These are phyloP conservation scores for Halisarca cf. caerulea DNA, from an alignment of 37 sponge, comb jelly and placozoan species.

Conservation along the genomic window DNA sequence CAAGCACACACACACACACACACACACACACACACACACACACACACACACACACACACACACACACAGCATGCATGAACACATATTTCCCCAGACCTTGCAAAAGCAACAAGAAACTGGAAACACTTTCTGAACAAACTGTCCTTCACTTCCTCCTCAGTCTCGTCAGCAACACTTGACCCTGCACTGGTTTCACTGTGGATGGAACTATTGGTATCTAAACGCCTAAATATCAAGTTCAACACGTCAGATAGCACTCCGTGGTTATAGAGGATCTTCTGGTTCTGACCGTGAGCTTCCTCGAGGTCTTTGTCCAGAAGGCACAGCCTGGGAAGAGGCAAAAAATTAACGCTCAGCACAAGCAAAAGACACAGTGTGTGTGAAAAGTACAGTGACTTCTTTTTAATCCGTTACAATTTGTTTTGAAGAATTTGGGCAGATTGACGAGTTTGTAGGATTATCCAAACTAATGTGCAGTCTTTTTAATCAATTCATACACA, in stretches of 20 bases:
- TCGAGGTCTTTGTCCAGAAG: conserved; percentile 38
- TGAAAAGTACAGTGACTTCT: no score
- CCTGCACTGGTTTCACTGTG: neutral
- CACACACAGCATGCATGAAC: no score
- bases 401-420: no score
- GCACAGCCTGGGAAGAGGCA: conserved; percentile 46
- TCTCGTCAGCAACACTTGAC: neutral
- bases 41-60: no score
- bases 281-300: conserved; percentile 73
- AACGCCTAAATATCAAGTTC: conserved; percentile 3
- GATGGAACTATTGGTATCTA: neutral
- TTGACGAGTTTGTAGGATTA: no score
- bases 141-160: neutral
- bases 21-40: no score
- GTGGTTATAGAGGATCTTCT: conserved; percentile 74
- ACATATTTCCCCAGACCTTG: conserved; percentile 15
- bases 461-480: no score
- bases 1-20: no score
- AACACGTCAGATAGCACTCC: conserved; percentile 55
- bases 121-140: neutral
- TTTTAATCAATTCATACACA: no score
- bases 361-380: no score
- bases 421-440: no score
- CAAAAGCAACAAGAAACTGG: conserved; percentile 20
- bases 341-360: no score